Evolutionary conservation across 2,113 vertebrate genomes (phyloP).

Genomic region (Erythrocercus mccallii): DNA sequence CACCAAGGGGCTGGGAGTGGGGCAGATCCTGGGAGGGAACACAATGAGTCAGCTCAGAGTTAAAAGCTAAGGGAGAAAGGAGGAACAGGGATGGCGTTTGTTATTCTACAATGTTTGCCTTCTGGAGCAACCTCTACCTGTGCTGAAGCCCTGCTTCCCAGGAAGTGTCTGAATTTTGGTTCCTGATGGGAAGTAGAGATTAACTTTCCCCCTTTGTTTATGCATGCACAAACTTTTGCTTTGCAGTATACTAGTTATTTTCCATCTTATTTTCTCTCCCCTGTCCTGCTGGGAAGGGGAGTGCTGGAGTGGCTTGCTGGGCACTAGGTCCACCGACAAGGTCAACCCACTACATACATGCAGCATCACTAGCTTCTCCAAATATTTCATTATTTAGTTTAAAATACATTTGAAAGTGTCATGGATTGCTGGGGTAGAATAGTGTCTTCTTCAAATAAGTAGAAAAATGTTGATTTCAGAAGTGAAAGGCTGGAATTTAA

Average conservation of each 20-base stretch:
- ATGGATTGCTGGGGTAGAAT: not conserved
- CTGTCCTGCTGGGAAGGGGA: not conserved
- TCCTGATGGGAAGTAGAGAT: not conserved
- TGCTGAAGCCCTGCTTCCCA: not conserved
- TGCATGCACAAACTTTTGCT: not conserved
- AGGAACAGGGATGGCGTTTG: not conserved
- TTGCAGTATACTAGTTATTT: not conserved
- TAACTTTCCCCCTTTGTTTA: not conserved
- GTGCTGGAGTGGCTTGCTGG: not conserved
- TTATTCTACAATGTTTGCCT: not conserved
- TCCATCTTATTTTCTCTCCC: not conserved
- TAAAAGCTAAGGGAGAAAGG: not conserved
- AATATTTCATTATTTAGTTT: not conserved
- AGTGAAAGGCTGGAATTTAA: not conserved
- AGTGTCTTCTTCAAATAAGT: not conserved
- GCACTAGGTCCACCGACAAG: too few species aligned
- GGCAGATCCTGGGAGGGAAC: not conserved
- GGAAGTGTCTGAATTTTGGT: not conserved
- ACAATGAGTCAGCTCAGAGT: not conserved
- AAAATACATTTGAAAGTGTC: not conserved
- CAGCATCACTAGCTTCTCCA: not conserved
- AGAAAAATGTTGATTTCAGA: not conserved
- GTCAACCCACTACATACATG: not conserved
- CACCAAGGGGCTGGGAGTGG: not conserved
- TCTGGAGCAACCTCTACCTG: not conserved